Evolutionary conservation across 2,888 invertebrate genomes (phyloP), one percentile per base, ranked within the genome.

Genomic region (Cerastoderma edule): DNA sequence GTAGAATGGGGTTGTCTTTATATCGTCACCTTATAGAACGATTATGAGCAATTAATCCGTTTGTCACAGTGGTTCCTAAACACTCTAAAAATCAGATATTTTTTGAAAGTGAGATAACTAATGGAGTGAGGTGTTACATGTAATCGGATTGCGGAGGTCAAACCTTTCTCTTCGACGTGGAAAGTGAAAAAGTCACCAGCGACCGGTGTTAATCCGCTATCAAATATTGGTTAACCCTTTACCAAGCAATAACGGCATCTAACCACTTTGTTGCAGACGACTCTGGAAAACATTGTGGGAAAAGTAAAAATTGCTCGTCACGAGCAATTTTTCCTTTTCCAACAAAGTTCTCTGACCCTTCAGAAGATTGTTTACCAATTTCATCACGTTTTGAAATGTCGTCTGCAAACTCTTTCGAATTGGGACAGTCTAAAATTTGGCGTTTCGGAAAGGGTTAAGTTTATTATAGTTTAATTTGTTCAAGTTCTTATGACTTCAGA

Each of bases 131-230:
- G n/a, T n/a, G n/a, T n/a, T n/a, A n/a, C n/a, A n/a, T n/a, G n/a
- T 57, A 57, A 57, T 57, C 57, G 32, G 33, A 57, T 32, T 22
- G 63, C 3, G 27, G 35, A 56, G 67, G 56, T 67, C 67, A 67
- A 67, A 32, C 19, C 24, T 33, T 67, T 67, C 32, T 24, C n/a
- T 35, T 39, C 56, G 39, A 53, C 67, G 39, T 56, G 22, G 64
- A 54, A 71, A 80, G 80, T 80, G 74, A 76, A 80, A 68, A 80
- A 80, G 80, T 80, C 80, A 80, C 63, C 35, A 24, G 27, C 32
- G 73, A 80, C 71, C 32, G 76, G 80, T 80, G 53, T 73, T 74
- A 80, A 80, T 80, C 80, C 68, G 10, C 39, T 71, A 57, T 72
- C 72, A 76, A 80, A 76, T 76, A 76, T 80, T 76, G 50, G 67